These are phyloP conservation scores for Drosophila aff. DNA, from an alignment of 1,140 invertebrate genomes.

Conservation along the genomic window DNA sequence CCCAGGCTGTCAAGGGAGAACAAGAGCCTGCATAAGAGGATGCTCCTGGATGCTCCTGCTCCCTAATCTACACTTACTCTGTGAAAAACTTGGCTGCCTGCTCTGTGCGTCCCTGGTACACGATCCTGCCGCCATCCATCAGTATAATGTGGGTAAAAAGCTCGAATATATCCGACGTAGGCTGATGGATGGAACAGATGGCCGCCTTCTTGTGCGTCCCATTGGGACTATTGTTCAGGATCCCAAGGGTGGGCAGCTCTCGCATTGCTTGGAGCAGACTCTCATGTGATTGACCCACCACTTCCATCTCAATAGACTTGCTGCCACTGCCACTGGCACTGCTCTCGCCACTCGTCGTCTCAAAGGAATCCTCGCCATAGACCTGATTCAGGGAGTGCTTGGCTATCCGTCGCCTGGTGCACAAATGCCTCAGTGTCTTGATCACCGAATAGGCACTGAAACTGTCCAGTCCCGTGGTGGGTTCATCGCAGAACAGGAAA, in stretches of 20 bases:
- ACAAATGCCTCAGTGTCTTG: conserved; percentile 87
- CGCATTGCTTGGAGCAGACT: conserved; percentile 55
- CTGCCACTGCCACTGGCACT: conserved; percentile 35
- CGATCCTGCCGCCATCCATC: conserved; percentile 91
- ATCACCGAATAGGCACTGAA: conserved; percentile 91
- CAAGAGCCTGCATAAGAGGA: not conserved
- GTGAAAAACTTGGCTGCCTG: conserved; percentile 88
- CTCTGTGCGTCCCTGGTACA: conserved; percentile 91
- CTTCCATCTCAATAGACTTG: conserved; percentile 79
- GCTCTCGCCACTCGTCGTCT: conserved; percentile 66
- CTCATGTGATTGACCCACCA: conserved; percentile 57
- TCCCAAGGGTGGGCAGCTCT: conserved; percentile 62
- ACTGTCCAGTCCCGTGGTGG: conserved; percentile 93
- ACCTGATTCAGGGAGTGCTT: conserved; percentile 72
- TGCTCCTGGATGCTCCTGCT: no score
- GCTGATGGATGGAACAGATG: conserved; percentile 95
- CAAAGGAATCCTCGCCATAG: conserved; percentile 77
- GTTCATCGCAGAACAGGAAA: conserved; percentile 93
- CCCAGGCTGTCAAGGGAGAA: conserved; percentile 85
- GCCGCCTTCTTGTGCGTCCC: conserved; percentile 89
- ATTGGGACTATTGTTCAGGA: conserved; percentile 81
- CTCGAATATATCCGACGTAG: conserved; percentile 93
- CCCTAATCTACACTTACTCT: conserved; percentile 85
- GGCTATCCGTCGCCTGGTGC: conserved; percentile 64
- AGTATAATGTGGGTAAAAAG: conserved; percentile 92